Conservation (phyloP, 2,113 vertebrate species). For the Rissa tridactyla region DNA sequence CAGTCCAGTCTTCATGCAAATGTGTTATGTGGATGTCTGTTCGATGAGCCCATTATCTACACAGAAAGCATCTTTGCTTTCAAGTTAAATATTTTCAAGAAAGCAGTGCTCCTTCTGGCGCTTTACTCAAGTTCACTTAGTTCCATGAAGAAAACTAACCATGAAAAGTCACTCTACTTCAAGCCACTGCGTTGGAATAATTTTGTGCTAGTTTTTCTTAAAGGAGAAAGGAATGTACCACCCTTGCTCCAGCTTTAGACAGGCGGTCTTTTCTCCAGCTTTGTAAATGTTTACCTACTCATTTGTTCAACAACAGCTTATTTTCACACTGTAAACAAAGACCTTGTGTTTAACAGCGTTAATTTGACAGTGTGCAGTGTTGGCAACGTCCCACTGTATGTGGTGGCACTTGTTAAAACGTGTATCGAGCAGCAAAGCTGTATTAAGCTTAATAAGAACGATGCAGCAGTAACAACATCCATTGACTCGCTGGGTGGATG, state of each 20-base stretch:
- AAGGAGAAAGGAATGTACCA: not conserved
- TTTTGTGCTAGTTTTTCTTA: not conserved
- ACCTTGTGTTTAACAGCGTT: not conserved
- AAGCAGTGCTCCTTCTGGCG: slow-evolving; percentile 27
- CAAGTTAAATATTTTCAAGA: slow-evolving; percentile 48
- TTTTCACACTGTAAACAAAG: slow-evolving; percentile 1
- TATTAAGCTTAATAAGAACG: not conserved
- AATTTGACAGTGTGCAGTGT: not conserved
- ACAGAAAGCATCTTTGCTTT: slow-evolving; percentile 45
- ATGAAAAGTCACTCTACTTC: slow-evolving; percentile 31
- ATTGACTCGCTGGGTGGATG: not conserved
- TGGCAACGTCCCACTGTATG: not conserved
- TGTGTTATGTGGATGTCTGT: slow-evolving; percentile 38
- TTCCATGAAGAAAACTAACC: slow-evolving; percentile 42
- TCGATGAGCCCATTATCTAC: slow-evolving; percentile 1
- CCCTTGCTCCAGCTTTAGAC: not conserved
- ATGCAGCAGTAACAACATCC: not conserved
- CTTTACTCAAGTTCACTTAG: slow-evolving; percentile 38
- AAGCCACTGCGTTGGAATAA: not conserved
- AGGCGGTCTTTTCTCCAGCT: not conserved
- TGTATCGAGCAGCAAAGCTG: not conserved
- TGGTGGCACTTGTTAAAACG: not conserved
- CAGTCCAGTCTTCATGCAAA: slow-evolving; percentile 18
- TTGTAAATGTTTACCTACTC: slow-evolving; percentile 15
- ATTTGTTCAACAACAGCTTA: not conserved